These are phyloP conservation scores for Tychaedon coryphoeus DNA, from an alignment of 2,113 vertebrate genomes.

Conservation along the genomic window DNA sequence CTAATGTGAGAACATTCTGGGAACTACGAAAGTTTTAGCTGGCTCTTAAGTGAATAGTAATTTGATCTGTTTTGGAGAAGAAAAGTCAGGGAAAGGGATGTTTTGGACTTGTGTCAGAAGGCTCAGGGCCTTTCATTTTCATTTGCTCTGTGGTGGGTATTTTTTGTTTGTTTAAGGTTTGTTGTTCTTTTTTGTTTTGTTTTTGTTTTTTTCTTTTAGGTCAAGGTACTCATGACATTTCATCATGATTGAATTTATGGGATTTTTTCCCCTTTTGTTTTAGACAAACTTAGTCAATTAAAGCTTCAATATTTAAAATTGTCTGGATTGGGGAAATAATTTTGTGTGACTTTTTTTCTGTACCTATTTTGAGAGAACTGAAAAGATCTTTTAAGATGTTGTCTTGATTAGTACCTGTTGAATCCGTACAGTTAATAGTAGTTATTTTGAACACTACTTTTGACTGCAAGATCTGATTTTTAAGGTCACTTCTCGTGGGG, in stretches of 20 bases:
- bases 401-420: background rate
- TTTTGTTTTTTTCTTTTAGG: background rate
- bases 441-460: background rate
- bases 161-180: too few species aligned
- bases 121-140: background rate
- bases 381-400: background rate
- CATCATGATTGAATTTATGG: background rate
- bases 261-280: background rate
- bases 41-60: fast-evolving
- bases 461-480: background rate
- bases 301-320: background rate
- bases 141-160: background rate
- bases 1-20: background rate
- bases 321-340: background rate
- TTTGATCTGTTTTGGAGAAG: background rate
- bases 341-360: background rate
- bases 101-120: background rate
- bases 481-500: background rate
- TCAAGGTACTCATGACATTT: background rate
- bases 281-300: background rate
- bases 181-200: background rate
- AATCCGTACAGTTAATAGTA: background rate
- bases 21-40: background rate
- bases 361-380: background rate
- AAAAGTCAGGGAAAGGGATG: fast-evolving